Evolutionary conservation across 2,113 vertebrate genomes (phyloP), one percentile per base, ranked within the genome.

Genomic region (Nothobranchius kuhntae): DNA sequence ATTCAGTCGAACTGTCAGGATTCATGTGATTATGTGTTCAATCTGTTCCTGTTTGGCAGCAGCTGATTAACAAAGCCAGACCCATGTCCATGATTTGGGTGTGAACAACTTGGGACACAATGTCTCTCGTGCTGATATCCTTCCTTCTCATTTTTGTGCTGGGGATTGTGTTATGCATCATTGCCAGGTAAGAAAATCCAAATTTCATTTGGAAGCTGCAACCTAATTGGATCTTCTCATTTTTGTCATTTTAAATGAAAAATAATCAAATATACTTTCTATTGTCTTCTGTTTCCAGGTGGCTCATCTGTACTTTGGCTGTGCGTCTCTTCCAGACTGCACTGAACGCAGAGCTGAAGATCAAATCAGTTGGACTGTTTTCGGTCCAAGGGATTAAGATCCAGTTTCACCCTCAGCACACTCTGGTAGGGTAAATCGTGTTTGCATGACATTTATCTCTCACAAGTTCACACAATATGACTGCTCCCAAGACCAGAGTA

Each of bases 341-440:
- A 67, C 91, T 99, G 51, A 94, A 94, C 4, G 95, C 95, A 0
- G 96, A 98, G 40, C 87, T 99, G 30, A 97, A 95, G 89, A 96
- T 98, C 0, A 94, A 94, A 67, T 96, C 97, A 48, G 92, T 97
- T 0, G 94, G 96, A 14, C 90, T 98, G 81, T 95, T 98, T 75
- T 95, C 95, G 82, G 90, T 98, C 14, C 90, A 93, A 68, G 96
- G 96, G 81, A 87, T 98, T 53, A 96, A 94, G 84, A 86, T 98
- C 85, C 95, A 96, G 78, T 97, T 98, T 91, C 93, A 93, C 75
- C 95, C 95, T 61, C 96, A 96, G 60, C 92, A 94, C 76, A 98
- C 93, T 1, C 91, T 98, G 94, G 97, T 98, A 85, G 86, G 95
- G 90, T 52, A 48, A 71, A 40, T 12, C 61, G 13, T 58, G 54